Evolutionary conservation across 2,888 invertebrate species (phyloP).

Genomic region (Nebria brevicollis): DNA sequence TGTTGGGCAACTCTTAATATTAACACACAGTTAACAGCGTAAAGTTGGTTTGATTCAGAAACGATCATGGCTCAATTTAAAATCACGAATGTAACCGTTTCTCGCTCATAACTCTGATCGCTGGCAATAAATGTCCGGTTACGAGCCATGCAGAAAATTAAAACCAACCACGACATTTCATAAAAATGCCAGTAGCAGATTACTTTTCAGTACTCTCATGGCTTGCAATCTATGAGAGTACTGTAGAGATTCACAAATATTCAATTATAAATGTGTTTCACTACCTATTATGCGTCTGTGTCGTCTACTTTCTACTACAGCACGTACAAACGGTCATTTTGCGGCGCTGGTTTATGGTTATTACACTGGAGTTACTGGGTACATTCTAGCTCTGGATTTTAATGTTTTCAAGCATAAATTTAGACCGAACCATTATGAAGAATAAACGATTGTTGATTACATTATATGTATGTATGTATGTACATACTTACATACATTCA

Average conservation of each 20-base stretch:
- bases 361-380: background rate
- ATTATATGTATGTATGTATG: background rate
- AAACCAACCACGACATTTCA: slow-evolving; percentile 12
- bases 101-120: background rate
- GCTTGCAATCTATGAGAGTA: background rate
- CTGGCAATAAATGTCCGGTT: slow-evolving; percentile 4
- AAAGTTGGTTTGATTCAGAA: too few relatives aligned
- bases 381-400: background rate
- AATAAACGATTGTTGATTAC: background rate
- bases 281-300: background rate
- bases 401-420: background rate
- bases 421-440: background rate
- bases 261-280: slow-evolving; percentile 5
- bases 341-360: background rate
- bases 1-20: too few relatives aligned
- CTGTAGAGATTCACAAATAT: background rate
- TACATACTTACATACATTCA: too few relatives aligned
- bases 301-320: background rate
- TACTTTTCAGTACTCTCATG: background rate
- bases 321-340: background rate
- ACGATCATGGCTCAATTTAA: too few relatives aligned
- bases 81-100: background rate
- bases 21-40: too few relatives aligned
- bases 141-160: slow-evolving; percentile 19
- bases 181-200: background rate